phyloP scores from a whole-genome alignment of 2,113 vertebrate genomes.

The Daubentonia madagascariensis region DNA sequence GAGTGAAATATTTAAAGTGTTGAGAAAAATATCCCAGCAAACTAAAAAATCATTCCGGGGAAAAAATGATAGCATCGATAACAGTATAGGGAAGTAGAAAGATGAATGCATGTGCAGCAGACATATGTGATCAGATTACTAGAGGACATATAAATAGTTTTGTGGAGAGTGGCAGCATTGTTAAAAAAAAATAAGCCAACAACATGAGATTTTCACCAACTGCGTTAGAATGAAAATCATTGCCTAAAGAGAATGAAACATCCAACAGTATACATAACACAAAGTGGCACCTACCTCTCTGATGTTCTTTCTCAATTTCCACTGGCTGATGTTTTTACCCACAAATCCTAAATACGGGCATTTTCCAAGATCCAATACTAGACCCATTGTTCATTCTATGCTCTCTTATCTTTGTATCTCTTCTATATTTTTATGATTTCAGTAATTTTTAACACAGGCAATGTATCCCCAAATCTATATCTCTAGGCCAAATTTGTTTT shows the following conservation, averaged over 20 bases:
- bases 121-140: neutral
- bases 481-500: neutral
- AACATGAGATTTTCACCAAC: neutral
- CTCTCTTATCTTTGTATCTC: neutral
- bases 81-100: neutral
- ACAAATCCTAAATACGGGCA: neutral
- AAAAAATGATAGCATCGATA: neutral
- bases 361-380: neutral
- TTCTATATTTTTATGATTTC: neutral
- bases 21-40: neutral
- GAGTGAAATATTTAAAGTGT: neutral
- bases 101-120: neutral
- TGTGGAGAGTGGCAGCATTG: neutral
- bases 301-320: neutral
- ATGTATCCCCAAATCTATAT: neutral
- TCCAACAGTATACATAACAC: neutral
- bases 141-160: neutral
- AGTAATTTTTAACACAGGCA: neutral
- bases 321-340: neutral
- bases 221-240: neutral
- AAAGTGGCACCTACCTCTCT: neutral
- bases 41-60: neutral
- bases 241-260: neutral
- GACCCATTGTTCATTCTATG: neutral
- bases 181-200: neutral